phyloP scores from a whole-genome alignment of 2,113 vertebrate species.

The Salvelinus namaycush region DNA sequence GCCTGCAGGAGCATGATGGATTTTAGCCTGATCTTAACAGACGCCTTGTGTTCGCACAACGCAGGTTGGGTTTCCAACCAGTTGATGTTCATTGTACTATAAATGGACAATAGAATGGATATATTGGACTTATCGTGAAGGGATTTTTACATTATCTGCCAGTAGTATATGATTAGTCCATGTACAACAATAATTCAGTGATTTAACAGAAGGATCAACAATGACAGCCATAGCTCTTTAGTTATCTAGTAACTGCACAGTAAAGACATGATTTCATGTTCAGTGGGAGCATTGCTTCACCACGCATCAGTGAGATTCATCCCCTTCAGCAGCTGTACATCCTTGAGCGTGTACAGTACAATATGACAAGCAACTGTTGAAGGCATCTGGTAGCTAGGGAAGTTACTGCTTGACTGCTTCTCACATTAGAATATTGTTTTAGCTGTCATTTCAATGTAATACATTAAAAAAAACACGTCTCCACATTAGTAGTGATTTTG shows the following conservation, averaged over 20 bases:
- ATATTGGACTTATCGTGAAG: too few species aligned
- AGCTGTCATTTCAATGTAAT: constrained; percentile 33
- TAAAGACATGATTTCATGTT: too few species aligned
- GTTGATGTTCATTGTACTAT: background rate
- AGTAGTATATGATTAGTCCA: too few species aligned
- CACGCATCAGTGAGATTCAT: constrained; percentile 9
- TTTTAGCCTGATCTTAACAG: background rate
- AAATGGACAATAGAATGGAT: too few species aligned
- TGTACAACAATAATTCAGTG: too few species aligned
- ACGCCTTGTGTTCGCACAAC: background rate
- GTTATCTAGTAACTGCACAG: too few species aligned
- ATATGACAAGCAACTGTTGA: constrained; percentile 58
- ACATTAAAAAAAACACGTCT: constrained; percentile 7
- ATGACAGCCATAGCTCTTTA: too few species aligned
- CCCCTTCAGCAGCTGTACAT: constrained; percentile 50
- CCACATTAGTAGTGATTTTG: constrained; percentile 36
- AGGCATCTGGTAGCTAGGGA: constrained; percentile 55
- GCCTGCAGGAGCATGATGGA: constrained; percentile 10
- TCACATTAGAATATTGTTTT: constrained; percentile 25
- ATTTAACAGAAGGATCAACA: too few species aligned
- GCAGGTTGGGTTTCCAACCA: background rate
- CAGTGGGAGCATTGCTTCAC: constrained; percentile 19
- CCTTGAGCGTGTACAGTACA: constrained; percentile 48
- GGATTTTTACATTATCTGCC: too few species aligned
- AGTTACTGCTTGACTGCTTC: constrained; percentile 41